Evolutionary conservation across 2,888 invertebrate species (phyloP), one percentile per base, ranked within the genome.

Genomic region (Artemia sinica): DNA sequence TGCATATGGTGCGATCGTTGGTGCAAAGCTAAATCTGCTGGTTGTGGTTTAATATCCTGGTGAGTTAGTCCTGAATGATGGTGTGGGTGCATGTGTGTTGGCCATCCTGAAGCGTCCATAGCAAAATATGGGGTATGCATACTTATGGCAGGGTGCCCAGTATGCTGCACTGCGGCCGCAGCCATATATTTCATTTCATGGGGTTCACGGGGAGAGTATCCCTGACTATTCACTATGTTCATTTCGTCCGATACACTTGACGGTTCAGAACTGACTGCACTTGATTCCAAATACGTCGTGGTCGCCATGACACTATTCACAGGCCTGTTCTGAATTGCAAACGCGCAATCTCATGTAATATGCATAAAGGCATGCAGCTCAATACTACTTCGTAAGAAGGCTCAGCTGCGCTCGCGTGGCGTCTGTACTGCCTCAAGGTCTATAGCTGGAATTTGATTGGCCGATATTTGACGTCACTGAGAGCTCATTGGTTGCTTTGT

Each of bases 131-230:
- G 89, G 81, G 89, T 87, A 75, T 82, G 81, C 51, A 81, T 78
- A 72, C 83, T 77, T 49, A 82, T 81, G 52, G 73, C 70, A 52
- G 81, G 80, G 74, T 82, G 81, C 63, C 83, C 83, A 74, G 83
- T 83, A 73, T 75, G 72, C 72, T 76, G 69, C 80, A 88, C 72
- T 75, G 89, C 79, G 91, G 91, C 79, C 87, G 87, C 73, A 86
- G 85, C 74, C 84, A 89, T 85, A 80, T 94, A 94, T 81, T 94
- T 94, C 91, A 94, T 91, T 80, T 94, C 94, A 76, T 88, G 76
- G 70, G 74, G 71, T 71, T 73, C 72, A 71, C 71, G 69, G 69
- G 72, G 71, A 65, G 71, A 71, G 70, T 71, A 71, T 66, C 71
- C 74, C 69, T 72, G 73, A 51, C 75, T 74, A 74, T 76, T 76